Evolutionary conservation across 2,113 vertebrate genomes (phyloP).

Genomic region (Turdus rufiventris): DNA sequence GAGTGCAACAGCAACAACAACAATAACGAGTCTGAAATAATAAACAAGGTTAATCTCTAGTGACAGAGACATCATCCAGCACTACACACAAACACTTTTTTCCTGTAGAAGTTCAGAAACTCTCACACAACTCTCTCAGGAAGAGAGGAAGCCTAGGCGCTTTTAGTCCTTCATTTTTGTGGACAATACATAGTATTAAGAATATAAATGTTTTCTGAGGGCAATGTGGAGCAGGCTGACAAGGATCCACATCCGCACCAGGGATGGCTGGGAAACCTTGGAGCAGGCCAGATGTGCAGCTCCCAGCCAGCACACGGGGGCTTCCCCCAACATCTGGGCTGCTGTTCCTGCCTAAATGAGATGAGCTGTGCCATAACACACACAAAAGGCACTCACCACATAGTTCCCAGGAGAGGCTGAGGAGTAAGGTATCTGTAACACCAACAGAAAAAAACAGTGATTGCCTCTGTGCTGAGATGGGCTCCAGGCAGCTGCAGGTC

Average conservation of each 20-base stretch:
- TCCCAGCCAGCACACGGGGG: conserved; percentile 57
- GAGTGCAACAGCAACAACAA: neutral
- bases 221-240: conserved; percentile 60
- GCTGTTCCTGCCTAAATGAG: conserved; percentile 52
- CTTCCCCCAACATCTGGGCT: conserved; percentile 71
- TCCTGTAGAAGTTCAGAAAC: neutral
- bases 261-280: conserved; percentile 8
- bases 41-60: neutral
- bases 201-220: conserved; percentile 17
- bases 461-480: neutral
- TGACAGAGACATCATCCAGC: neutral
- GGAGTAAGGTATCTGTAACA: conserved; percentile 91
- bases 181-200: neutral
- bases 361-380: neutral
- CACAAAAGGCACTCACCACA: conserved; percentile 81
- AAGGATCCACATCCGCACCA: conserved; percentile 57
- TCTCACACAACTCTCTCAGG: neutral
- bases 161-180: neutral
- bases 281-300: conserved; percentile 61
- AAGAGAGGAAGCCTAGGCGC: neutral
- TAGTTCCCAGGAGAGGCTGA: conserved; percentile 98
- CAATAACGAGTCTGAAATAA: neutral
- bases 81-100: neutral
- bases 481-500: neutral
- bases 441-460: conserved; percentile 53